phyloP scores from a whole-genome alignment of 2,888 invertebrate species.

The Xestobium rufovillosum region DNA sequence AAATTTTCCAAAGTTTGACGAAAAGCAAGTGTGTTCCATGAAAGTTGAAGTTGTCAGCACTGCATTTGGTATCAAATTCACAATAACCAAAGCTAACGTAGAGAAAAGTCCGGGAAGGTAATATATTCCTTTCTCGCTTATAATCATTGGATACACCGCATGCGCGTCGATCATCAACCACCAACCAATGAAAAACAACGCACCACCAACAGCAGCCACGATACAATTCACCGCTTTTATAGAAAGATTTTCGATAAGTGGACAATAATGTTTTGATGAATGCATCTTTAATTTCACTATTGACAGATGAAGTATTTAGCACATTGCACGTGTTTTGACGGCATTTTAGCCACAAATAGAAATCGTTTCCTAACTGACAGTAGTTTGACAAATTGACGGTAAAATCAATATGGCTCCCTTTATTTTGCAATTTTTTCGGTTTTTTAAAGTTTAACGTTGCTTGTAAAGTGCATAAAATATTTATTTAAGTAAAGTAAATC shows the following conservation, averaged over 20 bases:
- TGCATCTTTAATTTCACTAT: too few relatives aligned
- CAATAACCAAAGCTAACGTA: constrained; percentile 25
- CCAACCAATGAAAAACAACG: constrained; percentile 32
- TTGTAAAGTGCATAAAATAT: too few relatives aligned
- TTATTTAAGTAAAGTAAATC: too few relatives aligned
- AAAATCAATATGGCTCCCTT: too few relatives aligned
- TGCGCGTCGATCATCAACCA: constrained; percentile 33
- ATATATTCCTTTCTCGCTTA: constrained; percentile 22
- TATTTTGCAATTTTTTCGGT: too few relatives aligned
- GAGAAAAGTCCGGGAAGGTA: constrained; percentile 27
- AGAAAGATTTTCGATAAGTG: constrained; percentile 1
- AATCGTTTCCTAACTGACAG: too few relatives aligned
- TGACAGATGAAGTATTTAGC: too few relatives aligned
- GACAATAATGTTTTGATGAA: too few relatives aligned
- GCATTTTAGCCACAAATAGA: too few relatives aligned
- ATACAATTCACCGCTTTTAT: constrained; percentile 20
- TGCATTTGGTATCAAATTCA: constrained; percentile 27
- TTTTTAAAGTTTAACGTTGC: too few relatives aligned
- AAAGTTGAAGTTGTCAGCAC: constrained; percentile 22
- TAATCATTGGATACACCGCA: constrained; percentile 16
- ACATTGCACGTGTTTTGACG: too few relatives aligned
- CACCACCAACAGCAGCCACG: constrained; percentile 22
- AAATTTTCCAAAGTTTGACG: constrained; percentile 21
- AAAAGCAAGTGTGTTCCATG: constrained; percentile 21
- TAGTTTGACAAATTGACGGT: too few relatives aligned